Base-by-base conservation (phyloP, 2,888 invertebrate genomes). In the Dione vanillae region DNA sequence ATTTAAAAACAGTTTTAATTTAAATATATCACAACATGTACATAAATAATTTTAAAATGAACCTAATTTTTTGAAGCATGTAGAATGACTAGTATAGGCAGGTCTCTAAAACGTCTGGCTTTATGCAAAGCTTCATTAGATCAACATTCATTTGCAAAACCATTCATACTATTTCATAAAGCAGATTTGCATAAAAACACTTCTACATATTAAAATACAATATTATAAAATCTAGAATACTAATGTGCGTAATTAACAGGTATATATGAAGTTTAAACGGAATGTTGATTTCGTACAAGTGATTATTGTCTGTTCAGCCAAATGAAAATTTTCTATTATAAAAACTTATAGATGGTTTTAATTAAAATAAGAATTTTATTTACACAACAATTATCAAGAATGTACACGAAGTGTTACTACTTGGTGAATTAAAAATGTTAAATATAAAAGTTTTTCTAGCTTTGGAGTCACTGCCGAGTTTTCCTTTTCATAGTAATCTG, bases 261-360 rank as follows among this genome's bases (percentile, higher is more conserved):
- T 64, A 35, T 37, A 49, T 47, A 64, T 64, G 49, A 40, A 37
- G 49, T 40, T 47, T 49, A 49, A 40, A 47, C 65, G 41, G 54
- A 68, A 70, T 70, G 67, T 73, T 70, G 70, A 73, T 62, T 61
- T 62, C 41, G 49, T 61, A 68, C 56, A 56, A 59, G 37, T 27
- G 40, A 51, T 89, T 89, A 89, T 89, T 89, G 89, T 90, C 89
- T 85, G 79, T 81, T 83, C 84, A 86, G 85, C 84, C 78, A 78
- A 80, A 78, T 71, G 71, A 73, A 78, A 74, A 71, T 76, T 75
- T 47, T 71, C 68, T 66, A 70, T 71, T 59, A 65, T 72, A 75
- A 73, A 71, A 78, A 77, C 68, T 54, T 61, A 74, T 65, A 75
- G 64, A 27, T 27, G 58, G 56, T 62, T 71, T 67, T 16, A 64